These are phyloP conservation scores for Mormyrops boulengeri DNA, from an alignment of 2,797 vertebrate species.

Conservation along the genomic window DNA sequence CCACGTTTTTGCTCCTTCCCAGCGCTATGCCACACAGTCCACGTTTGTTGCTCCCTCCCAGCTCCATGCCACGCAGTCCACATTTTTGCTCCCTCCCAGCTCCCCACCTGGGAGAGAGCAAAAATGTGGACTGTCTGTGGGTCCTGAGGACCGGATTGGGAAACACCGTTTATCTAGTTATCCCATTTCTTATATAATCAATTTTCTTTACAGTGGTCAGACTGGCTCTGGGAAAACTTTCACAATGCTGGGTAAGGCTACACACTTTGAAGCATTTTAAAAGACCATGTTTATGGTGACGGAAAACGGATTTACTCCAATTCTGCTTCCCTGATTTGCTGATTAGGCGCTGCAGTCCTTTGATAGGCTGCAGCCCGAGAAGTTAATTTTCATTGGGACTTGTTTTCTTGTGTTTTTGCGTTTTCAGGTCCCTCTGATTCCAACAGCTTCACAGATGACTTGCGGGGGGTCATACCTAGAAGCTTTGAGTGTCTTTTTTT, in stretches of 20 bases:
- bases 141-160: neutral
- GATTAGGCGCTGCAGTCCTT: neutral
- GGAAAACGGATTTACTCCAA: neutral
- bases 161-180: neutral
- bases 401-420: slow-evolving; percentile 27
- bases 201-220: slow-evolving; percentile 71
- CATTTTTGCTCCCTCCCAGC: neutral
- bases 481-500: slow-evolving; percentile 96
- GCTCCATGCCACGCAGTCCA: no score
- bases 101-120: neutral
- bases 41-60: no score
- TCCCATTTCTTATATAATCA: neutral
- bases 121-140: neutral
- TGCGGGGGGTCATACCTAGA: slow-evolving; percentile 89
- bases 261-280: neutral
- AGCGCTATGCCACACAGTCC: no score
- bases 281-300: neutral
- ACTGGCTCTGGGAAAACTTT: slow-evolving; percentile 97
- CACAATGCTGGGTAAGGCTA: slow-evolving; percentile 88
- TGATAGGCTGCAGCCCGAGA: neutral
- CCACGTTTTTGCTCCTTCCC: neutral
- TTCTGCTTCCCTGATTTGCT: neutral
- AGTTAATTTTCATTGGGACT: neutral
- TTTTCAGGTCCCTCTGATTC: slow-evolving; percentile 80
- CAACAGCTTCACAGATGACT: slow-evolving; percentile 85